Evolutionary conservation across 1,140 invertebrate genomes (phyloP), one percentile per base, ranked within the genome.

Genomic region (Ctenoplectra terminalis): DNA sequence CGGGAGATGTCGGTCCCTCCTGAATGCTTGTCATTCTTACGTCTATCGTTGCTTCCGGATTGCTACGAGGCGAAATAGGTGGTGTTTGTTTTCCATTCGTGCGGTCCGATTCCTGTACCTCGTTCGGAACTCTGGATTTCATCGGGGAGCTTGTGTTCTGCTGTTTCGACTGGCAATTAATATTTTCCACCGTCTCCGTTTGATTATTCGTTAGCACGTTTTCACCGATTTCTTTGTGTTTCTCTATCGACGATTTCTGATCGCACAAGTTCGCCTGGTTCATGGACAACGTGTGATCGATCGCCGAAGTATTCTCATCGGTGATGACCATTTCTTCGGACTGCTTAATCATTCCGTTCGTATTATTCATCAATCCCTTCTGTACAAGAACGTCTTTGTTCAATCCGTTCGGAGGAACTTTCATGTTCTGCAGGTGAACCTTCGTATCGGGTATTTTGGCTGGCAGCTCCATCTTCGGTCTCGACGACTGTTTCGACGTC

Each of bases 401-500:
- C 31, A 89, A 2, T 17, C 90, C 89, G 48, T 90, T 92, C 0
- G 87, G 85, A 1, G 89, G 89, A 0, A 78, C 77, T n/a, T 92
- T 91, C 2, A 89, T 2, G 17, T 70, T 76, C 50, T 92, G 92
- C 3, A 80, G 37, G 17, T 91, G 81, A 34, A 89, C 77, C 80
- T 90, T 92, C 8, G 87, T 15, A 66, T 93, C 92, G 15, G 87
- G n/a, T 75, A 91, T 89, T 50, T 92, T 92, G 9, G 86, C 88
- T 7, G 91, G 90, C 48, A 93, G 82, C 46, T 93, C 92, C 86
- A 90, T 91, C 73, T 92, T 93, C n/a, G 87, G 84, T 80, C 91
- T 89, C 26, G 89, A 86, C 61, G 88, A 82, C 26, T 79, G 75
- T 64, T 90, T 91, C 15, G 54, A 63, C 26, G 66, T 34, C 1